Percentiles rank a stretch among this genome's conserved stretches.
Conservation (phyloP, 2,797 vertebrate species). For the Sebastes steindachneri region DNA sequence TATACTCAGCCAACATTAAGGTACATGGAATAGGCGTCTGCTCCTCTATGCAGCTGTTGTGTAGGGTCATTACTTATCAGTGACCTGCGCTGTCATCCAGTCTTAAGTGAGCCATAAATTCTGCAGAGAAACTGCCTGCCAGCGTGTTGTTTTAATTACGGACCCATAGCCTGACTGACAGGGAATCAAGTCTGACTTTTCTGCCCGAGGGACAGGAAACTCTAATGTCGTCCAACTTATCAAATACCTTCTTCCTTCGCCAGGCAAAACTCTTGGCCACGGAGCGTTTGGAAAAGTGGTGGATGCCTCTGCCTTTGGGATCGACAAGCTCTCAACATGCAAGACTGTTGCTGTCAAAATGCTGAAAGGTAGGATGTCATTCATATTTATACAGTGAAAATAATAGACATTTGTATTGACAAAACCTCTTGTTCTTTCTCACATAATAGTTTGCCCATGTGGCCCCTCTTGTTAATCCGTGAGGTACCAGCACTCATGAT, state of each 20-base stretch:
- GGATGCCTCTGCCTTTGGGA: constrained; percentile 95
- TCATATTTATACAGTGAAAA: background rate
- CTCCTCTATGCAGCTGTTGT: constrained; percentile 53
- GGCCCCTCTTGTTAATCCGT: background rate
- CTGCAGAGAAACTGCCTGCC: constrained; percentile 27
- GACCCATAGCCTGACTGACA: constrained; percentile 66
- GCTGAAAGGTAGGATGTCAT: constrained; percentile 90
- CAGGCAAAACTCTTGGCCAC: constrained; percentile 95
- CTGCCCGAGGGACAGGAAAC: constrained; percentile 39
- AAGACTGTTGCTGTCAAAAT: constrained; percentile 98
- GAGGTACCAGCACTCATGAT: background rate
- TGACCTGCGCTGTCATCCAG: constrained; percentile 58
- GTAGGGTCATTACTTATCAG: constrained; percentile 61
- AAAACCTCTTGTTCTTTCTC: background rate
- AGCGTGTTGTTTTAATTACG: constrained; percentile 78
- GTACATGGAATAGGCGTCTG: constrained; percentile 17
- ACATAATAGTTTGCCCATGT: background rate
- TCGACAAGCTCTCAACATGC: constrained; percentile 96
- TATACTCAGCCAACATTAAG: background rate
- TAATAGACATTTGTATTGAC: background rate
- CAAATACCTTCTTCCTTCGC: constrained; percentile 54
- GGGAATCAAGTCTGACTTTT: constrained; percentile 57
- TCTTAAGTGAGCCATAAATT: constrained; percentile 70
- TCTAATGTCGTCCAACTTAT: constrained; percentile 36
- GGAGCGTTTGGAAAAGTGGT: constrained; percentile 97